Evolutionary conservation across 2,797 vertebrate genomes (phyloP).

Genomic region (Tamandua tetradactyla): DNA sequence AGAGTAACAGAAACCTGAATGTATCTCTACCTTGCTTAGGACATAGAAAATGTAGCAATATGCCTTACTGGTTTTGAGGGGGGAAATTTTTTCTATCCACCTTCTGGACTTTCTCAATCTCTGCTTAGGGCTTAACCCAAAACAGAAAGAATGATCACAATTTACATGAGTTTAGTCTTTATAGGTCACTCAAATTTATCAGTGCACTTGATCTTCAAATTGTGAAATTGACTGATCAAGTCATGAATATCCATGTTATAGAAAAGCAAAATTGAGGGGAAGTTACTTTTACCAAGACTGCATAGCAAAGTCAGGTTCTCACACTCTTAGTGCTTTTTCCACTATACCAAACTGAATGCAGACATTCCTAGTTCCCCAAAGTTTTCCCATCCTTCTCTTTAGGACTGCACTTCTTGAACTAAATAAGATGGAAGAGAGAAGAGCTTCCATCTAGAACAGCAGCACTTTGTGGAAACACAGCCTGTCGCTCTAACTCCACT

Average conservation of each 20-base stretch:
- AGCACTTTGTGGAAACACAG: not conserved
- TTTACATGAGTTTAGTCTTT: not conserved
- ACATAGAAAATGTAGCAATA: not conserved
- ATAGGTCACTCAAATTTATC: not conserved
- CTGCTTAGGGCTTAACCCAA: not conserved
- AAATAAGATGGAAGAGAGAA: not conserved
- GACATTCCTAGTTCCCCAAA: accelerated
- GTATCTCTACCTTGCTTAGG: not conserved
- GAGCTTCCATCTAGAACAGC: not conserved
- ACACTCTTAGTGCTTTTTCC: not conserved
- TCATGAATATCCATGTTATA: not conserved
- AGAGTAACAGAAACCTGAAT: not conserved
- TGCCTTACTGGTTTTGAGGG: not conserved
- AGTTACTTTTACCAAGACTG: not conserved
- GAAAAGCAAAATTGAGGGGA: not conserved
- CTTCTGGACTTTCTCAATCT: not conserved
- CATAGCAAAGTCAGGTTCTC: not conserved
- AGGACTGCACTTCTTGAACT: not conserved
- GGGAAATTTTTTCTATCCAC: not conserved
- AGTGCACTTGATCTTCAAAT: not conserved
- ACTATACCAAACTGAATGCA: not conserved
- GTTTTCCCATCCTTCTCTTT: not conserved
- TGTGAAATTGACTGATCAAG: not conserved
- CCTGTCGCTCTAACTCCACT: not conserved
- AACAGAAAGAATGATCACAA: not conserved